Conservation (phyloP, 1,140 invertebrate species). For the Ceratina australensis region DNA sequence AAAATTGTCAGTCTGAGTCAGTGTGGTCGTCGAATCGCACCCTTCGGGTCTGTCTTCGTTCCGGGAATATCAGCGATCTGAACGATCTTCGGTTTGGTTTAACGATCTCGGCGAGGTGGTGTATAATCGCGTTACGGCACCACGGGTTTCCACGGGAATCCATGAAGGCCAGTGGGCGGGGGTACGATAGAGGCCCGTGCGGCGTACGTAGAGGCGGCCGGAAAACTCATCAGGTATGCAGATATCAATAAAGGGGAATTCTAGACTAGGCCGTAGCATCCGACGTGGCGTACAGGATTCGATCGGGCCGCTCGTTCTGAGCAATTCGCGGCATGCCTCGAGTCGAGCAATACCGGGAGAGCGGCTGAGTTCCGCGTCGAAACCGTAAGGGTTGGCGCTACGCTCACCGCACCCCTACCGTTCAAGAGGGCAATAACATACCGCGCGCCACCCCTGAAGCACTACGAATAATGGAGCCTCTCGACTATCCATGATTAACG, state of each 20-base stretch:
- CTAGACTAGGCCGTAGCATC: slow-evolving; percentile 67
- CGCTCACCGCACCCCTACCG: slow-evolving; percentile 56
- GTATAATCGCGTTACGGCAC: slow-evolving; percentile 47
- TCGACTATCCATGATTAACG: slow-evolving; percentile 75
- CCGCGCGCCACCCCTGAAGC: slow-evolving; percentile 59
- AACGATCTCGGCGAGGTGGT: slow-evolving; percentile 31
- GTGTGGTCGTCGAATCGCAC: not conserved
- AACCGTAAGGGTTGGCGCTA: slow-evolving; percentile 68
- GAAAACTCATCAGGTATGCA: slow-evolving; percentile 72
- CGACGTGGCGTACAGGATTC: slow-evolving; percentile 55
- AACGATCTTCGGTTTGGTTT: slow-evolving; percentile 52
- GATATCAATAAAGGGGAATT: slow-evolving; percentile 73
- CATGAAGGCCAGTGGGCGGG: slow-evolving; percentile 40
- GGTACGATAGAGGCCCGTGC: not conserved
- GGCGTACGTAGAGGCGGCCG: slow-evolving; percentile 21
- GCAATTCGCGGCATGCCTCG: slow-evolving; percentile 72
- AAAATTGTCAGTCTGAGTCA: not conserved
- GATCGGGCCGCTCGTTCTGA: slow-evolving; percentile 69
- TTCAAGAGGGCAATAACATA: slow-evolving; percentile 73
- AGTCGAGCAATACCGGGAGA: slow-evolving; percentile 63
- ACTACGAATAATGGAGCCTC: slow-evolving; percentile 73
- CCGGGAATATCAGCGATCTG: slow-evolving; percentile 30
- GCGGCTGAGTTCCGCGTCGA: slow-evolving; percentile 36
- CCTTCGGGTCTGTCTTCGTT: slow-evolving; percentile 39
- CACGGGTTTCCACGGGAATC: slow-evolving; percentile 33